These are phyloP conservation scores for Polyergus mexicanus DNA, from an alignment of 1,140 invertebrate species.

Conservation along the genomic window DNA sequence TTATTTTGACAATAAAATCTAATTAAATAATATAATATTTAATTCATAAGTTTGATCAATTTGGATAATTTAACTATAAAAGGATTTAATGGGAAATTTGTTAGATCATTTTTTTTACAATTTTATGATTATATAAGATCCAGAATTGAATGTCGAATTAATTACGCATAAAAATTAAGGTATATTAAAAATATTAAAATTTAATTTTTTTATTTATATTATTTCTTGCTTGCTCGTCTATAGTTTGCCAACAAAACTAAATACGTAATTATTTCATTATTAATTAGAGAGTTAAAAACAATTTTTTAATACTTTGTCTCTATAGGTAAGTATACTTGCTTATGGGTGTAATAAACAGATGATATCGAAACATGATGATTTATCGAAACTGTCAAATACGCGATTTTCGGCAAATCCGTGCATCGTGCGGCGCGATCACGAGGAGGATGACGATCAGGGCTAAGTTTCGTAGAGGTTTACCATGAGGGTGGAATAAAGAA, in stretches of 20 bases:
- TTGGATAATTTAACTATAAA: background rate
- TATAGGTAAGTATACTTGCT: background rate
- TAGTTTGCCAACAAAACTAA: background rate
- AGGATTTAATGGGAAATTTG: background rate
- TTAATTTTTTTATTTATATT: background rate
- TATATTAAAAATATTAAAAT: background rate
- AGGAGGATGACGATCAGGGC: constrained; percentile 45
- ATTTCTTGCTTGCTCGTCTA: background rate
- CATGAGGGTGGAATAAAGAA: constrained; percentile 47
- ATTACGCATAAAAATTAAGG: background rate
- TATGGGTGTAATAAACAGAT: background rate
- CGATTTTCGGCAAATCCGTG: constrained; percentile 58
- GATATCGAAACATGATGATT: constrained; percentile 45
- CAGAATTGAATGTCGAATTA: background rate
- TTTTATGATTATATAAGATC: background rate
- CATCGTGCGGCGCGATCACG: constrained; percentile 65
- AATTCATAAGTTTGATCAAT: background rate
- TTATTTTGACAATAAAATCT: constrained; percentile 5
- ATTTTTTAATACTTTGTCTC: background rate
- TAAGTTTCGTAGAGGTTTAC: constrained; percentile 62
- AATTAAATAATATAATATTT: background rate
- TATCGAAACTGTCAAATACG: constrained; percentile 55
- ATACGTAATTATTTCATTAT: background rate
- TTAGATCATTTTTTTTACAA: background rate
- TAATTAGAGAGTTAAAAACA: background rate